Evolutionary conservation across 1,140 invertebrate species (phyloP).

Genomic region (Philaenus spumarius): DNA sequence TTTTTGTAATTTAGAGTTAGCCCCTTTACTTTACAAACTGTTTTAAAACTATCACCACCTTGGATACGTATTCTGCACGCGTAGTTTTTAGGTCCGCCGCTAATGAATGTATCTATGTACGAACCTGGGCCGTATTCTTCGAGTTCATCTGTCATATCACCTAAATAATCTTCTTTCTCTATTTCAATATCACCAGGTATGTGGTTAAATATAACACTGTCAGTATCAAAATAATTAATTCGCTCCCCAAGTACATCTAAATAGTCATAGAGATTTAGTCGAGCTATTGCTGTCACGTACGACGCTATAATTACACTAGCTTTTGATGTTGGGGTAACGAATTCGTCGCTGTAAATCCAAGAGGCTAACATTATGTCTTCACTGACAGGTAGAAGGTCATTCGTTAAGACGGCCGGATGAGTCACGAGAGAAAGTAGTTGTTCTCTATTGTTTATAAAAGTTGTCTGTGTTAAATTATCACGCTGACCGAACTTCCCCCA

Average conservation of each 20-base stretch:
- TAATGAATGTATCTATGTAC: conserved; percentile 31
- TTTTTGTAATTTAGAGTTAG: conserved; percentile 25
- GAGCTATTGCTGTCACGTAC: conserved; percentile 38
- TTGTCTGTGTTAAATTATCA: conserved; percentile 29
- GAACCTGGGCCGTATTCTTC: conserved; percentile 27
- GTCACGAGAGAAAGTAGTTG: conserved; percentile 31
- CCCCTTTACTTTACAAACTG: conserved; percentile 28
- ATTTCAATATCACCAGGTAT: conserved; percentile 17
- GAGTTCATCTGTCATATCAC: conserved; percentile 36
- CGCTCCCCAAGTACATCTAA: conserved; percentile 33
- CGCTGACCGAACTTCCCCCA: conserved; percentile 37
- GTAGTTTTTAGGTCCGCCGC: conserved; percentile 35
- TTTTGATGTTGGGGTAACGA: not conserved
- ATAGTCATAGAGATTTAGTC: conserved; percentile 37
- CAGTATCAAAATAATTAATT: conserved; percentile 41
- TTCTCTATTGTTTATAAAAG: conserved; percentile 27
- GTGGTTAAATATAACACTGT: conserved; percentile 32
- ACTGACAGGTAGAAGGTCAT: conserved; percentile 23
- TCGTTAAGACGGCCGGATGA: conserved; percentile 27
- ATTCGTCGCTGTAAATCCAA: conserved; percentile 26
- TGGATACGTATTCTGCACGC: conserved; percentile 17
- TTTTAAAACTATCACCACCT: not conserved
- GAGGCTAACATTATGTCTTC: conserved; percentile 29
- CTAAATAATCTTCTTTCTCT: conserved; percentile 30
- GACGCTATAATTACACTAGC: conserved; percentile 37